Evolutionary conservation across 1,140 invertebrate genomes (phyloP), one percentile per base, ranked within the genome.

Genomic region (Eriocheir sinensis): DNA sequence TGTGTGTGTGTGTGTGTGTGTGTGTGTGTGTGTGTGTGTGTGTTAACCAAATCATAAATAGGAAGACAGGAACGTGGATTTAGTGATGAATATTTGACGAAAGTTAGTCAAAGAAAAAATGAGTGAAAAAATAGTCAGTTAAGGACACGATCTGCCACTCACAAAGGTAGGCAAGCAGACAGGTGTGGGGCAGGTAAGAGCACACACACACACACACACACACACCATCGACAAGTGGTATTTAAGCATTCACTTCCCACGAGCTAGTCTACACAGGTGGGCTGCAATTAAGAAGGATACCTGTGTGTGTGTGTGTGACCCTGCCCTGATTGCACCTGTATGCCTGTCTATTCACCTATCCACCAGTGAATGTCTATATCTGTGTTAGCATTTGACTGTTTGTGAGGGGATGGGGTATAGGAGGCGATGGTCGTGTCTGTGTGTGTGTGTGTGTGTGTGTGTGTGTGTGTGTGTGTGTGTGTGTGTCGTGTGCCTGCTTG

Each of bases 381-480:
- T 72, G 60, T 72, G 60, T 72, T 21, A n/a, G 60, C n/a, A n/a
- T 72, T 21, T 72, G 60, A n/a, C 21, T 72, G 60, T 72, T n/a
- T n/a, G n/a, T n/a, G n/a, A n/a, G n/a, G n/a, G n/a, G n/a, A n/a
- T n/a, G n/a, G n/a, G n/a, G n/a, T n/a, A n/a, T n/a, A n/a, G n/a
- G n/a, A n/a, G n/a, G n/a, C n/a, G n/a, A n/a, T n/a, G n/a, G n/a
- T n/a, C n/a, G n/a, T n/a, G n/a, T n/a, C 21, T 72, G 60, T 72
- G 60, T 72, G 60, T 72, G 60, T 72, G 60, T 72, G 60, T 72
- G 60, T 72, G 60, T 72, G 60, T 72, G 60, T 72, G 60, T 72
- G 60, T 72, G 60, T 72, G 60, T 72, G 60, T 72, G 60, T 72
- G 60, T 72, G 60, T 72, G 60, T 72, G 60, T 72, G 60, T 72